Base-by-base conservation (phyloP, 2,113 vertebrate genomes). In the Marmota flaviventris region DNA sequence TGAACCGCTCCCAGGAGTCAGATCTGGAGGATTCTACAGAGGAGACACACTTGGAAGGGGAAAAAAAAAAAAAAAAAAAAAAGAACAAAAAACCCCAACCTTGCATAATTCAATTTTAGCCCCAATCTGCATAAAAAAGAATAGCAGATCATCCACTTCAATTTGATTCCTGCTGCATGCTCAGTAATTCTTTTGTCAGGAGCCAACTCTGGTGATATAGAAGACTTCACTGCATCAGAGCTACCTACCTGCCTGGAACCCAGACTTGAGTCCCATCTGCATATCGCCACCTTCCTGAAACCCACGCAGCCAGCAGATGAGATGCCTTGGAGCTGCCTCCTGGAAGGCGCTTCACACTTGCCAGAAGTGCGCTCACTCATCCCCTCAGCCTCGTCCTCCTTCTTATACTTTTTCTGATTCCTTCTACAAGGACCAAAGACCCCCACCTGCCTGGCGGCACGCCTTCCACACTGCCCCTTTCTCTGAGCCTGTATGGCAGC, bases 1-100 rank as follows among this genome's bases (percentile, higher is more conserved):
- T 16, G 18, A 97, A 85, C 93, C 2, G 76, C 95, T 98, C 93
- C 96, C 83, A 2, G 91, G 96, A 96, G 97, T 95, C 97, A 51
- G 95, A 86, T 63, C 63, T 63, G 82, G 83, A 86, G 97, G 94
- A 82, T 85, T 86, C 73, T 79, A 76, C 82, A 2, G 67, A 86
- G 94, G 97, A 96, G 96, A 96, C 93, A 93, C 69, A 93, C 69
- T 93, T 79, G 75, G 92, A 96, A 89, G 82, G 22, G 51, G 37
- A 78, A 22, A n/a, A n/a, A n/a, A n/a, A 25, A 53, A 75, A 22
- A 56, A 32, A 17, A 34, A 10, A 58, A 32, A 18, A 53, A 51
- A 12, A 51, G 12, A 51, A 45, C 51, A 48, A 61, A 61, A 56
- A 73, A 75, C 56, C 14, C 39, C 63, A 78, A 75, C 85, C 92